Base-by-base conservation (phyloP, 1,140 invertebrate species). In the Marisa cornuarietis region DNA sequence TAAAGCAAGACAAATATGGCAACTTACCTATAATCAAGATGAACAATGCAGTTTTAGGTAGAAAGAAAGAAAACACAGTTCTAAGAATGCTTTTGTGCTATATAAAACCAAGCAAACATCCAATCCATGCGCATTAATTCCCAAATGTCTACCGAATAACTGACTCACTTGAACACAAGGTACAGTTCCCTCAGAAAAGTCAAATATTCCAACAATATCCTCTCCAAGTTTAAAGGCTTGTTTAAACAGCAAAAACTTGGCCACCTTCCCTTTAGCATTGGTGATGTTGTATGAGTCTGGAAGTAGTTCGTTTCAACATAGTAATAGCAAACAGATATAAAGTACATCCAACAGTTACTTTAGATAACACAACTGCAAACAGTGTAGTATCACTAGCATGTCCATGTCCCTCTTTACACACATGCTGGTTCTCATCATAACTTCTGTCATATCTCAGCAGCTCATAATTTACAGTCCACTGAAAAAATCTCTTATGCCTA, bases 141-240 rank as follows among this genome's bases (percentile, higher is more conserved):
- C 9, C 66, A 68, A 68, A 13, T 18, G 66, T 14, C n/a, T 68
- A 2, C 66, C 31, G 14, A n/a, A 14, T 68, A 22, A 26, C 13
- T 58, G 22, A 69, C 69, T 82, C 89, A 98, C 95, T 93, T 98
- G 96, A 80, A 97, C 95, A 92, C 97, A 99, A n/a, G 95, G 94
- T 6, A 99, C 95, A 78, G 95, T 95, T 7, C 95, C 95, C 82
- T 95, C 94, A 51, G 94, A 94, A 90, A 99, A 99, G 90, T 99
- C 97, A 91, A 99, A 96, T 24, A 96, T 96, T 8, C 97, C 97
- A 78, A 98, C 95, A 88, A 99, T 98, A 87, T 99, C 98, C 92
- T 99, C 98, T 16, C 98, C 98, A 8, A 99, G 91, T 91, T 97
- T 96, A 88, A 97, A 99, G 0, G 95, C 95, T 83, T 96, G 95